These are phyloP conservation scores for Nymphicus hollandicus DNA, from an alignment of 2,113 vertebrate species.

Conservation along the genomic window DNA sequence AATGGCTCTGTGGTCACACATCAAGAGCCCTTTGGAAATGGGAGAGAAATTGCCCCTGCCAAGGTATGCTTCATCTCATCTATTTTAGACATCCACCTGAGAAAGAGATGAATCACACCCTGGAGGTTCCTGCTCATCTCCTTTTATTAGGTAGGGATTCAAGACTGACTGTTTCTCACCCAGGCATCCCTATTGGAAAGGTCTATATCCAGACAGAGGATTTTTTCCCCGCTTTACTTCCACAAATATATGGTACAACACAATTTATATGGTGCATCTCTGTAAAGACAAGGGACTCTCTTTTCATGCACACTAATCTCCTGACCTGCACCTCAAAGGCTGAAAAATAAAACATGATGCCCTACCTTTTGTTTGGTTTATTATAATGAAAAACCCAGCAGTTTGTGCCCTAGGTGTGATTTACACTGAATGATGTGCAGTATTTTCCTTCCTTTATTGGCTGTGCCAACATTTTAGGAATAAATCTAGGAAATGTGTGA, in stretches of 20 bases:
- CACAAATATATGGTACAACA: background rate
- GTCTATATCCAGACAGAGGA: background rate
- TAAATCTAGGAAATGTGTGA: conserved; percentile 34
- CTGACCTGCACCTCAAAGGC: background rate
- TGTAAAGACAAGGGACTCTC: background rate
- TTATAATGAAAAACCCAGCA: background rate
- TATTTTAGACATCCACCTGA: background rate
- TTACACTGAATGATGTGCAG: background rate
- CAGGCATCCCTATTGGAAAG: background rate
- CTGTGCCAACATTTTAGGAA: background rate
- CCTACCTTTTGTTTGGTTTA: background rate
- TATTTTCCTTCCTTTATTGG: conserved; percentile 24
- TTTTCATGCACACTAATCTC: background rate
- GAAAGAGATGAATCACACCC: background rate
- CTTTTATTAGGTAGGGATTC: background rate
- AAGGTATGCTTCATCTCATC: background rate
- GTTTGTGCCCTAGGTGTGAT: background rate
- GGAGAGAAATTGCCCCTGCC: background rate
- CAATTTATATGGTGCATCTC: background rate
- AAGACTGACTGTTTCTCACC: background rate
- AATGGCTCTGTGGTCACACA: background rate
- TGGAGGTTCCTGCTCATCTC: background rate
- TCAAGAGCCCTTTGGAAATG: background rate
- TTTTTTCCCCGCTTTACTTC: background rate
- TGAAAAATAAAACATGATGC: background rate